Base-by-base conservation (phyloP, 2,113 vertebrate genomes). In the Naja naja region DNA sequence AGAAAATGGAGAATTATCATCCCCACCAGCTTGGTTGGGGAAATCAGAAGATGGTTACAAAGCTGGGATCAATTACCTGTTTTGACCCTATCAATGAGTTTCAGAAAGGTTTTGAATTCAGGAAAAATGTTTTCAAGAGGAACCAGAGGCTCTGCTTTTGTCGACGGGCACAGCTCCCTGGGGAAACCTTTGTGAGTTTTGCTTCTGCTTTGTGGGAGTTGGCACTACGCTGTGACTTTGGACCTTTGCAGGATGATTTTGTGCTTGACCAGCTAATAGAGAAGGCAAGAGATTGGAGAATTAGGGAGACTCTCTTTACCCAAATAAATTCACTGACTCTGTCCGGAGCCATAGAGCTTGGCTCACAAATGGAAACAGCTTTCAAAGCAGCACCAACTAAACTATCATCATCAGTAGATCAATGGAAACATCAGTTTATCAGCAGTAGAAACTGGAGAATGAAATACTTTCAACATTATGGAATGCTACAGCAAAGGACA, bases 201-300 rank as follows among this genome's bases (percentile, higher is more conserved):
- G 90, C 95, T 88, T 91, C 6, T 0, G 93, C 94, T 23, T 49
- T 95, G 4, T 94, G 81, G 45, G 88, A 94, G 1, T 0, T 96
- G 91, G 94, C 95, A 58, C 91, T 95, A 30, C 53, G 3, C n/a
- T 94, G 94, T 95, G 93, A 87, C 92, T 97, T 97, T 95, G 96
- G 96, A 39, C 93, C 87, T 27, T 91, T 94, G 94, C 94, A 94
- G 90, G 92, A 97, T 2, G 90, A 95, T 74, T 60, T 94, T 93
- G 85, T 96, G 90, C 93, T 97, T 91, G 60, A 91, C 10, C 95
- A 95, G 90, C 85, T 97, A 0, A 94, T 4, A 9, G 85, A 91
- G 69, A 96, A 91, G 90, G 93, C 96, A 92, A 94, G 92, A 92
- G 95, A 94, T 9, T 2, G 23, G 88, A 0, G 1, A 69, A 88